Conservation (phyloP, 2,888 invertebrate species). For the Limenitis camilla region DNA sequence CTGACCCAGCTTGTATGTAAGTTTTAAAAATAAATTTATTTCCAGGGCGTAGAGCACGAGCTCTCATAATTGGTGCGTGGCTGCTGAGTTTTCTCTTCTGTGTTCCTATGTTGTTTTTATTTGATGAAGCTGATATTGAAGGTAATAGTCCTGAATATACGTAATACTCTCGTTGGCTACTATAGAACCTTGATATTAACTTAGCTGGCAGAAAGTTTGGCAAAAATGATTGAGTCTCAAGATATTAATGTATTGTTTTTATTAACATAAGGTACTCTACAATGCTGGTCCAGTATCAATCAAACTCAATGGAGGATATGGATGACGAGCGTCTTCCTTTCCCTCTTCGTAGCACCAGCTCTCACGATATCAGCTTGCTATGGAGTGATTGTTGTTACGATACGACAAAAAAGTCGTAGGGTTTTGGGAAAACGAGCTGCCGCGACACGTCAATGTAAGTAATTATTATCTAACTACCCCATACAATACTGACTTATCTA, state of each 20-base stretch:
- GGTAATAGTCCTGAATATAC: no score
- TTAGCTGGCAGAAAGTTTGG: no score
- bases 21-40: no score
- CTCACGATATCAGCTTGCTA: conserved; percentile 93
- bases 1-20: no score
- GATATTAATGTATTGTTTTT: neutral
- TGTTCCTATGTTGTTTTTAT: conserved; percentile 85
- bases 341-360: conserved; percentile 89
- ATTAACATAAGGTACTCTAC: conserved; percentile 73
- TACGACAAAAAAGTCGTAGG: conserved; percentile 86
- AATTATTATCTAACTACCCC: neutral
- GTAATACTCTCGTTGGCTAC: no score
- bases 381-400: conserved; percentile 91
- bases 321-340: conserved; percentile 87
- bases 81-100: conserved; percentile 86
- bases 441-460: conserved; percentile 60
- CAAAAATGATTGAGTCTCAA: neutral
- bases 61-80: conserved; percentile 88
- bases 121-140: conserved; percentile 62
- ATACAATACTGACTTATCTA: neutral
- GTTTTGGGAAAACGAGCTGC: conserved; percentile 61
- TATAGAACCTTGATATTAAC: no score
- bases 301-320: conserved; percentile 87
- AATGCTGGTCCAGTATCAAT: conserved; percentile 92
- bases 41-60: conserved; percentile 88